Percentiles rank a stretch among this genome's conserved stretches.
These are phyloP conservation scores for Lordiphosa clarofinis DNA, from an alignment of 1,140 invertebrate genomes.

Conservation along the genomic window DNA sequence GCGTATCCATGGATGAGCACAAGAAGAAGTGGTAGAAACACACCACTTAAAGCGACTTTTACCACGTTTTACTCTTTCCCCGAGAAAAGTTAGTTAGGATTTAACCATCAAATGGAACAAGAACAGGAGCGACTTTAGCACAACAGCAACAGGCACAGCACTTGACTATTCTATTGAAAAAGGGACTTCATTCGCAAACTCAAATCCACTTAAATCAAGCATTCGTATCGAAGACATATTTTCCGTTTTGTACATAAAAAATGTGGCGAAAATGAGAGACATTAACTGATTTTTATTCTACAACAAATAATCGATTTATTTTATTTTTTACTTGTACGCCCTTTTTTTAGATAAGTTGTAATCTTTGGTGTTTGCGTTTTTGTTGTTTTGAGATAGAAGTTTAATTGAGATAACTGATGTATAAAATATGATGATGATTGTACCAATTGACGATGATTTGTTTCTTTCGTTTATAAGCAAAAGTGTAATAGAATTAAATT, in stretches of 20 bases:
- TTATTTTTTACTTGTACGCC: conserved; percentile 52
- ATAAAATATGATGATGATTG: conserved; percentile 75
- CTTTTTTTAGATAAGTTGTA: conserved; percentile 57
- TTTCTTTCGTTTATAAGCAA: conserved; percentile 78
- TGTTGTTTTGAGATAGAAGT: conserved; percentile 64
- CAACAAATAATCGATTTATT: conserved; percentile 41
- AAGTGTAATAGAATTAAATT: conserved; percentile 77
- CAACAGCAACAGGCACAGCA: conserved; percentile 37
- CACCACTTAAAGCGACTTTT: conserved; percentile 45
- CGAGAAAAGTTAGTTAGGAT: conserved; percentile 69
- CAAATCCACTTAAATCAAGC: conserved; percentile 26
- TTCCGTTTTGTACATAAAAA: conserved; percentile 70
- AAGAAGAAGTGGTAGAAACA: conserved; percentile 96
- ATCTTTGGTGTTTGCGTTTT: conserved; percentile 65
- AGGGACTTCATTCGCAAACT: conserved; percentile 69
- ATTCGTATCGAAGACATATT: conserved; percentile 36
- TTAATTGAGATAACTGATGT: conserved; percentile 62
- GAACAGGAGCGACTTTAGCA: conserved; percentile 61
- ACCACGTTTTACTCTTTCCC: conserved; percentile 57
- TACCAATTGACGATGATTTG: conserved; percentile 77
- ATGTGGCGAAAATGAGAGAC: conserved; percentile 55
- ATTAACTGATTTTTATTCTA: conserved; percentile 68
- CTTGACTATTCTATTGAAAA: conserved; percentile 61
- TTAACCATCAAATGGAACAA: conserved; percentile 70
- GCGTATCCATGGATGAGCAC: conserved; percentile 99